A percentile compares a stretch with the other conserved stretches of the same genome.
Conservation (phyloP, 2,113 vertebrate genomes). For the Triplophysa dalaica region DNA sequence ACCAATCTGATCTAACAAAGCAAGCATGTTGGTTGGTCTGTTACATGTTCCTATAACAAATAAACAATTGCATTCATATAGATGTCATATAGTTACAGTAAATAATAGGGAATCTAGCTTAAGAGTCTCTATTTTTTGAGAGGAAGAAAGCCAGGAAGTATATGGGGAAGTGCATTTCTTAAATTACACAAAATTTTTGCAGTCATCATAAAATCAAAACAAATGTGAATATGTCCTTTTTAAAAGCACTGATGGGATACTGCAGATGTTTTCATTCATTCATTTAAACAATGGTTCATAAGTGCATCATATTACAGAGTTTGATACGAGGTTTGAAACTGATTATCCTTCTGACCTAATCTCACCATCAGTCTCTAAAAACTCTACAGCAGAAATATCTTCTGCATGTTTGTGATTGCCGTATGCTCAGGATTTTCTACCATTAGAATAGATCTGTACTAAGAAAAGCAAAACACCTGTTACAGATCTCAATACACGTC, state of each 20-base stretch:
- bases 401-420: constrained; percentile 39
- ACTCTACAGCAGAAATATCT: constrained; percentile 51
- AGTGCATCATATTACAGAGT: not conserved
- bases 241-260: not conserved
- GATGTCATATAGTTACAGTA: no score
- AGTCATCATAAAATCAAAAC: not conserved
- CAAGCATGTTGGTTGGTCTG: no score
- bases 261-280: not conserved
- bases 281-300: not conserved
- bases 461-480: constrained; percentile 67
- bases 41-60: no score
- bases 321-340: not conserved
- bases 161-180: no score
- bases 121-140: no score
- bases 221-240: not conserved
- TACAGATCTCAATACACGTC: constrained; percentile 68
- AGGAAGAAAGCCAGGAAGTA: no score
- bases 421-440: constrained; percentile 43
- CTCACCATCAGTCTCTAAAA: constrained; percentile 59
- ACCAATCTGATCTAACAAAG: no score
- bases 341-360: constrained; percentile 8
- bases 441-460: constrained; percentile 45
- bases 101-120: no score
- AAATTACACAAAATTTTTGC: not conserved
- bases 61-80: no score